Evolutionary conservation across 2,888 invertebrate species (phyloP).

Genomic region (Lamellibrachia satsuma): DNA sequence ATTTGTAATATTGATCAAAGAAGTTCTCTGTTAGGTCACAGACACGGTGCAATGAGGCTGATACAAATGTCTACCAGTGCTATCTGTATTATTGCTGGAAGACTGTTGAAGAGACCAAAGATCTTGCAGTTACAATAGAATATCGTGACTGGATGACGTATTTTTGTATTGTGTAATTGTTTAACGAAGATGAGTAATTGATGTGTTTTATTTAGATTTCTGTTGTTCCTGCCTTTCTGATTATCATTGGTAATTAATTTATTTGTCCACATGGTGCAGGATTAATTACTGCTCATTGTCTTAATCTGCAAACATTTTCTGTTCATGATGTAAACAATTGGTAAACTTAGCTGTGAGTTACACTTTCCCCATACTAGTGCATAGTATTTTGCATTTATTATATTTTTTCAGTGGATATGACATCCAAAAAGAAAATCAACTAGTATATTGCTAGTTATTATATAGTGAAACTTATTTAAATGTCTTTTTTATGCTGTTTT

Average conservation of each 20-base stretch:
- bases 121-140: not conserved
- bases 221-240: not conserved
- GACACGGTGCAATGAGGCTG: not conserved
- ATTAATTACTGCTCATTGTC: not conserved
- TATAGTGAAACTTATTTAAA: not conserved
- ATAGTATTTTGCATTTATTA: not conserved
- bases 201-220: not conserved
- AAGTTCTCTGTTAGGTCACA: not conserved
- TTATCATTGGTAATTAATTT: not conserved
- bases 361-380: not conserved
- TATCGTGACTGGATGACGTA: not conserved
- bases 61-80: not conserved
- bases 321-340: too few relatives aligned
- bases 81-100: too few relatives aligned
- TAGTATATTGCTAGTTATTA: not conserved
- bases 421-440: not conserved
- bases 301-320: too few relatives aligned
- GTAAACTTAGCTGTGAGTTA: not conserved
- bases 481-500: too few relatives aligned
- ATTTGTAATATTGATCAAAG: constrained; percentile 7
- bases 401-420: not conserved
- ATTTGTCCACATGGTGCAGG: constrained; percentile 17
- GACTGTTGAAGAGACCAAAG: not conserved
- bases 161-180: not conserved
- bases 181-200: not conserved